Base-by-base conservation (phyloP, 2,888 invertebrate species). In the Prenolepis imparis region DNA sequence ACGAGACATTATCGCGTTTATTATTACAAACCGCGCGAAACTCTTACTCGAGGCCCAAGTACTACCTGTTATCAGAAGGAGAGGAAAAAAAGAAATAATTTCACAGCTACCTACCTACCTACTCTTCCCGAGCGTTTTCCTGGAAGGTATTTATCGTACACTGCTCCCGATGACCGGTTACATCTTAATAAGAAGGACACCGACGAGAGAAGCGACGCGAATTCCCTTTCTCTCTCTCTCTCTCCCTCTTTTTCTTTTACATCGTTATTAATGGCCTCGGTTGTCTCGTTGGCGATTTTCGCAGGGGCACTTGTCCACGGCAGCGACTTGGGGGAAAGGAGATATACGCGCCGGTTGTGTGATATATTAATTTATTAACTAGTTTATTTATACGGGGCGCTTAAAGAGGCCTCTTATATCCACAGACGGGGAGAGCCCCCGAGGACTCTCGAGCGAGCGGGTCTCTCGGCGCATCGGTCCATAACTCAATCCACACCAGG, bases 341-440 rank as follows among this genome's bases (percentile, higher is more conserved):
- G 88, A 86, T 88, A 86, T 88, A 85, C 72, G 63, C 86, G 52
- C 86, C 91, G 87, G 91, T 52, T 52, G 48, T n/a, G 48, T 92
- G 93, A 93, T 93, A 92, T 92, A 93, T 94, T 93, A 93, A 93
- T 93, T 93, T 92, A 93, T 93, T 91, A 93, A 92, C 92, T 92
- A 92, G 91, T 91, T 93, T 92, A 92, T 92, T 92, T 92, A 91
- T 92, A 89, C 88, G 55, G 21, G 75, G 36, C 70, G 87, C 89
- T 87, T 89, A 89, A 89, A 87, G 87, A 90, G 88, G 87, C 85
- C 90, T 89, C 90, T 89, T 86, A 88, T 89, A 86, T 90, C 86
- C 80, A 67, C 48, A 82, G 78, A 55, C 61, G 6, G 59, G 48
- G 21, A 39, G 52, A 72, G 85, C 89, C 89, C 86, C 84, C 75